Percentiles rank a stretch among this genome's conserved stretches.
phyloP scores from a whole-genome alignment of 2,888 invertebrate genomes.

The Nysson spinosus region DNA sequence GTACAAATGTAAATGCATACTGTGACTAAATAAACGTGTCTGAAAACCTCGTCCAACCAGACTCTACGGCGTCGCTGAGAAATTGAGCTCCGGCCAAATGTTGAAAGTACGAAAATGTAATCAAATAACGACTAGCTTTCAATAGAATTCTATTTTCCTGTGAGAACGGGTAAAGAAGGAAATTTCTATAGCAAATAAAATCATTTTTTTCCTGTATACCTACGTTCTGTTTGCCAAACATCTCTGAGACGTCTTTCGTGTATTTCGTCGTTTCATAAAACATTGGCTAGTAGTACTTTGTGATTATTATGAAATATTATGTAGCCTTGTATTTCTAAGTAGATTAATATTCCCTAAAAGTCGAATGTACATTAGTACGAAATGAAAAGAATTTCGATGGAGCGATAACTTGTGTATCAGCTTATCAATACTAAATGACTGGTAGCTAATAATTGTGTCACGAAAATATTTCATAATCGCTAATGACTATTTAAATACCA shows the following conservation, averaged over 20 bases:
- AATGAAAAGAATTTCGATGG: no score
- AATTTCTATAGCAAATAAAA: not conserved
- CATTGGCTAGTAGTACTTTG: not conserved
- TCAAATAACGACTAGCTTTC: slow-evolving; percentile 30
- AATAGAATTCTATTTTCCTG: slow-evolving; percentile 18
- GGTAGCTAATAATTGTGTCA: no score
- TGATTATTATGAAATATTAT: no score
- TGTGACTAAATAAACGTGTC: slow-evolving; percentile 37
- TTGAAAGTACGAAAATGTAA: slow-evolving; percentile 14
- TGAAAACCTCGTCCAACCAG: slow-evolving; percentile 14
- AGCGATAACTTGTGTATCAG: no score
- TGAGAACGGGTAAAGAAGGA: not conserved
- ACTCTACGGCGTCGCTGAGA: slow-evolving; percentile 14
- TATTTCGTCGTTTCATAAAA: not conserved
- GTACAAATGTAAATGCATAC: slow-evolving; percentile 16
- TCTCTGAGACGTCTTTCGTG: not conserved
- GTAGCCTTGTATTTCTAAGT: no score
- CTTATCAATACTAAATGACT: no score
- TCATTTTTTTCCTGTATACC: not conserved
- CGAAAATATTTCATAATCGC: no score
- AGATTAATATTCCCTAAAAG: no score
- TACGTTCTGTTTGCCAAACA: not conserved
- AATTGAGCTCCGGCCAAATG: slow-evolving; percentile 9
- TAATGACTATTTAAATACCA: no score
- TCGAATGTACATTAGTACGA: no score